Evolutionary conservation across 2,888 invertebrate genomes (phyloP).

Genomic region (Euzophera pinguis): DNA sequence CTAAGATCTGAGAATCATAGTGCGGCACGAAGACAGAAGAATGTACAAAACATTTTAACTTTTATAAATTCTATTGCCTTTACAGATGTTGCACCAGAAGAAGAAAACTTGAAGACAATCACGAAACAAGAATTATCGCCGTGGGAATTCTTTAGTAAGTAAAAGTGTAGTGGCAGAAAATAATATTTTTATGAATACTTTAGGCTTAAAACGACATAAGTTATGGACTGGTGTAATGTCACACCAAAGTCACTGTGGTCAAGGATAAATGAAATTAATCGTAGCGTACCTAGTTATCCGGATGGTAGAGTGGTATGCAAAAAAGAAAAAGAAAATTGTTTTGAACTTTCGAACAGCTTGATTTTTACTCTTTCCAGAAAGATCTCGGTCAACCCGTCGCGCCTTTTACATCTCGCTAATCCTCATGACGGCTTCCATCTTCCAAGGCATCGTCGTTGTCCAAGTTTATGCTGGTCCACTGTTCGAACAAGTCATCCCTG

Average conservation of each 20-base stretch:
- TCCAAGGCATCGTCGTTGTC: slow-evolving; percentile 55
- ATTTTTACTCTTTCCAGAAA: slow-evolving; percentile 37
- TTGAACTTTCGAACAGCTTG: no score
- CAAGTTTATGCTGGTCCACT: slow-evolving; percentile 60
- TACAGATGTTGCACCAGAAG: background rate
- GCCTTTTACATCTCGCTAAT: slow-evolving; percentile 37
- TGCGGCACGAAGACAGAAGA: no score
- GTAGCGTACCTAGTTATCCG: no score
- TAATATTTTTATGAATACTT: no score
- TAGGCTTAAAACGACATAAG: no score
- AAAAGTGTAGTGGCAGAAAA: no score
- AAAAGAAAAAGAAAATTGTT: background rate
- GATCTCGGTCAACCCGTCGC: slow-evolving; percentile 46
- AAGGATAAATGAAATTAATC: no score
- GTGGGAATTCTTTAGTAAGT: slow-evolving; percentile 11
- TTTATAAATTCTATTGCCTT: background rate
- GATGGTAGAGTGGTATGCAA: no score
- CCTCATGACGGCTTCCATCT: slow-evolving; percentile 41
- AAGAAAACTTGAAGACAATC: background rate
- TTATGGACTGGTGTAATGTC: no score
- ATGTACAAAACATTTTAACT: background rate
- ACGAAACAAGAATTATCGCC: background rate
- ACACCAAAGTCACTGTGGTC: no score
- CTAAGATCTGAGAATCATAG: no score
- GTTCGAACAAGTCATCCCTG: slow-evolving; percentile 49